phyloP scores from a whole-genome alignment of 2,113 vertebrate species.

The Daphoenositta chrysoptera region DNA sequence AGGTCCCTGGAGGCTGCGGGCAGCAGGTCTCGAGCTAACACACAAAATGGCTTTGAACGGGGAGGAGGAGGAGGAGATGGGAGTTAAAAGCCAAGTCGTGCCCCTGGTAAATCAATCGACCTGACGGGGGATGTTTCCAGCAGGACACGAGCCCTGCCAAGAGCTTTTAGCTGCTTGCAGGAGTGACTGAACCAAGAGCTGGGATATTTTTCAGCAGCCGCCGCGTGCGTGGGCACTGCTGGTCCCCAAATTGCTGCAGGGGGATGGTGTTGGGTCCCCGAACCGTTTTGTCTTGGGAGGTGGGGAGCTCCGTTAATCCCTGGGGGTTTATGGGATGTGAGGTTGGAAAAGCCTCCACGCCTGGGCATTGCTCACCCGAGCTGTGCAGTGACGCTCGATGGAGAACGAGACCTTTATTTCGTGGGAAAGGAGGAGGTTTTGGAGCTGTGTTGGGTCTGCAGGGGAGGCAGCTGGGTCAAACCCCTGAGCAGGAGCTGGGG shows the following conservation, averaged over 20 bases:
- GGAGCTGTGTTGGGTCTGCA: not conserved
- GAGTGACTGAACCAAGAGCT: not conserved
- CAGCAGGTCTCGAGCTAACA: not conserved
- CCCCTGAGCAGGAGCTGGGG: not conserved
- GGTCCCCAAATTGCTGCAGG: not conserved
- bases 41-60: not conserved
- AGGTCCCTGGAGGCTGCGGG: not conserved
- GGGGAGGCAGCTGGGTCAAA: not conserved
- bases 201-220: not conserved
- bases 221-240: not conserved
- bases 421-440: accelerated
- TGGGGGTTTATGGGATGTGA: not conserved
- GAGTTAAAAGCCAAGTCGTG: slow-evolving; percentile 9
- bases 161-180: not conserved
- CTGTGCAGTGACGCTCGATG: accelerated
- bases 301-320: not conserved
- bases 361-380: not conserved
- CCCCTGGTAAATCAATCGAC: not conserved
- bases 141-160: not conserved
- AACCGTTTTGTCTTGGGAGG: accelerated
- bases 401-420: not conserved
- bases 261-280: not conserved
- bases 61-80: slow-evolving; percentile 40
- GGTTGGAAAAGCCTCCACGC: accelerated
- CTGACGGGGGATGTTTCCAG: not conserved